phyloP scores from a whole-genome alignment of 2,888 invertebrate species.

The Hemicrepidius hirtus region DNA sequence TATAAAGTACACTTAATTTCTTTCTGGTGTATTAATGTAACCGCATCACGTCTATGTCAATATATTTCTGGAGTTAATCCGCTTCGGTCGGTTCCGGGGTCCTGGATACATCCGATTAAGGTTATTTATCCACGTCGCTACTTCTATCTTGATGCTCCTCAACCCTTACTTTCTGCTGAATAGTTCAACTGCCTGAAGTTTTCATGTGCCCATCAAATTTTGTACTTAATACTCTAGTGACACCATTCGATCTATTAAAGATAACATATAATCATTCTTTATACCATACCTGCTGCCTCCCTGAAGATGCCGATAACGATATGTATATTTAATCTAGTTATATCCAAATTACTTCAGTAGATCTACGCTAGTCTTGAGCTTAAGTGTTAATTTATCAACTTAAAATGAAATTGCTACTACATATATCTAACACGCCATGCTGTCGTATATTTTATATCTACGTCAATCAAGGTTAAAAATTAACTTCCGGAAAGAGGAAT shows the following conservation, averaged over 20 bases:
- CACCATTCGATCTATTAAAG: background rate
- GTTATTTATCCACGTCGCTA: slow-evolving; percentile 33
- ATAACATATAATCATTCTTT: slow-evolving; percentile 1
- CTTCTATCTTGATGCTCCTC: slow-evolving; percentile 26
- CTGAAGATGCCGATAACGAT: no score
- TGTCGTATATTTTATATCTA: no score
- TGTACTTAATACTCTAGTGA: slow-evolving; percentile 3
- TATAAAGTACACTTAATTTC: slow-evolving; percentile 12
- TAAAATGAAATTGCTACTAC: no score
- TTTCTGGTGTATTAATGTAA: slow-evolving; percentile 8
- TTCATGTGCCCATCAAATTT: slow-evolving; percentile 11
- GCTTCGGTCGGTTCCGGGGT: slow-evolving; percentile 13
- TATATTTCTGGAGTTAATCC: slow-evolving; percentile 32
- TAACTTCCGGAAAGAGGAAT: background rate
- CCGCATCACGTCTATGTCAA: slow-evolving; percentile 21
- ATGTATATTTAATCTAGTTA: no score
- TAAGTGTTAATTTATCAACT: no score
- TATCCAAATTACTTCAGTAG: no score
- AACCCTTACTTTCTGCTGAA: slow-evolving; percentile 18
- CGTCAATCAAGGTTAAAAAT: background rate
- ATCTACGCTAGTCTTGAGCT: no score
- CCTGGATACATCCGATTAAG: slow-evolving; percentile 32
- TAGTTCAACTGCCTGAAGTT: slow-evolving; percentile 17
- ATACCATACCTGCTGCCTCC: background rate
- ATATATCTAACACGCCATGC: no score